Base-by-base conservation (phyloP, 2,888 invertebrate species). In the Salticus scenicus region DNA sequence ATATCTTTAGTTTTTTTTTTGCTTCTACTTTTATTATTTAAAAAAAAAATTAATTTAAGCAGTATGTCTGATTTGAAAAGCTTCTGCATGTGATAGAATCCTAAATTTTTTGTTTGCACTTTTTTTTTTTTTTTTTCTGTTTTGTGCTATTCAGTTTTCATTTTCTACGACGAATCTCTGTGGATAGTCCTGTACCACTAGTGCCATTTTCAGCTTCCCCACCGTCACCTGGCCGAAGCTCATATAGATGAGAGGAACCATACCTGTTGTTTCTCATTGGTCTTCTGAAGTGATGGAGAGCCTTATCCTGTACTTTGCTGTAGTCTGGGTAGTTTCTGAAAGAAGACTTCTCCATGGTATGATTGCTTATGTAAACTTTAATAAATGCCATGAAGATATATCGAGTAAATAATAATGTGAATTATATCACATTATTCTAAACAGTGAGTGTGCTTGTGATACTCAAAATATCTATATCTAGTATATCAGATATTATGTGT, bases 161-260 rank as follows among this genome's bases (percentile, higher is more conserved):
- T 87, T 82, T 81, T 87, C 82, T 87, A 66, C 81, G 82, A 81
- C 75, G 81, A 77, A 70, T 82, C 77, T 82, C 81, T 64, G 67
- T 73, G 82, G 81, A 87, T 64, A 77, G 64, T 73, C 69, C 81
- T 82, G 77, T 69, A 81, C 74, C 72, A 81, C 74, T 87, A 27
- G 77, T 87, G 87, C 83, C 83, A 87, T 84, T 87, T 87, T 80
- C 87, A 87, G 87, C 81, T 87, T 87, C 84, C 87, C 87, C 51
- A 63, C 76, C 33, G 75, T 87, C 41, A 87, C 83, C 76, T 87
- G 87, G 87, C 84, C 83, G 51, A 81, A 82, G 51, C 76, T 87
- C 67, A 87, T 80, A 28, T 83, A 80, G 78, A 78, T 28, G 77
- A 57, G 30, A 67, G 24, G 42, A 41, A 41, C 51, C 24, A 41